Evolutionary conservation across 2,113 vertebrate species (phyloP), one percentile per base, ranked within the genome.

Genomic region (Strix uralensis): DNA sequence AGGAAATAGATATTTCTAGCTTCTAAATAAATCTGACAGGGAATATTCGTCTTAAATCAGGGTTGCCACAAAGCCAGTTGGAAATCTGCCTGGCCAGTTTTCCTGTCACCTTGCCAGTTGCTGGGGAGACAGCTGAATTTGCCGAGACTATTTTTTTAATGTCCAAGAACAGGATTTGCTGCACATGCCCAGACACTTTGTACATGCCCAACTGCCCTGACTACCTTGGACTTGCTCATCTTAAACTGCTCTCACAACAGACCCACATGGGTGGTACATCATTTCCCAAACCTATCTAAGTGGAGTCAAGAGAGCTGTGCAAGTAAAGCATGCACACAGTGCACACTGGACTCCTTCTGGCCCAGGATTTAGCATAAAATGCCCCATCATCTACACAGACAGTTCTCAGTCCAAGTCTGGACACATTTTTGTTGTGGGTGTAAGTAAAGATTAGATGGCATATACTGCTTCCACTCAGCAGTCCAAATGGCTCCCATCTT

Each of bases 61-160:
- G 42, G 81, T 81, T 95, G 93, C 81, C 90, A 96, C 78, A 54
- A 96, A 89, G 65, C 54, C 73, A 21, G 70, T 65, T 96, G 96
- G 94, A 91, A 96, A 95, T 57, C 74, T 88, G 90, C 90, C 93
- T 57, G 54, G 71, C 44, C 66, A 65, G 40, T 93, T 95, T 90
- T 91, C 78, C 87, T 96, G 90, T 96, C 96, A 72, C 46, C 34
- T 72, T 90, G 96, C 96, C 94, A 94, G 92, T 70, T 96, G 87
- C 92, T 94, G 96, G 71, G 74, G 84, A 95, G 92, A 90, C 71
- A 93, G 87, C 49, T 88, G 89, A 91, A 72, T 84, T 92, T 95
- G 86, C 91, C 89, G 92, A 81, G 65, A 91, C 34, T 57, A 59
- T 11, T 62, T 81, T 74, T 94, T 74, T 51, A 58, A 77, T 87